Conservation (phyloP, 2,888 invertebrate genomes). For the Agelastica alni region DNA sequence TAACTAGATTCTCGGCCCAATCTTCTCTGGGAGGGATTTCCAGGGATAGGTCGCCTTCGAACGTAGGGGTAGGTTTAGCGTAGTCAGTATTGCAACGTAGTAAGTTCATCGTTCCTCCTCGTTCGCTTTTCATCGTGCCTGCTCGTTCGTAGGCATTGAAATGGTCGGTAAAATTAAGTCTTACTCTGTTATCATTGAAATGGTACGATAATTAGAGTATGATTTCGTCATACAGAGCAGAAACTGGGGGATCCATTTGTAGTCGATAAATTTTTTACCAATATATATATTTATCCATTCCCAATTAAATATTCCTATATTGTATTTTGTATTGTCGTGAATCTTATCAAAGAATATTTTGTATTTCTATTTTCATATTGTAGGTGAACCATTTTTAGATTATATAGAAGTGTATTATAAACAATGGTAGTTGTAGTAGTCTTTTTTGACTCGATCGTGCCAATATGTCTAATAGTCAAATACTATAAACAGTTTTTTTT, state of each 20-base stretch:
- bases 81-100: too few species aligned
- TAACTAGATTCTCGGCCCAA: too few species aligned
- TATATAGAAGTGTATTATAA: conserved; percentile 15
- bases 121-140: too few species aligned
- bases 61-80: too few species aligned
- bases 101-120: too few species aligned
- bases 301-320: conserved; percentile 28
- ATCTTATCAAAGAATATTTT: conserved; percentile 28
- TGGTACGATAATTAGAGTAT: too few species aligned
- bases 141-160: too few species aligned
- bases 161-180: too few species aligned
- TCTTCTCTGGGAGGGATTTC: too few species aligned
- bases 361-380: conserved; percentile 35
- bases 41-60: too few species aligned
- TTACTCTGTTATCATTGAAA: too few species aligned
- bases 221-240: conserved; percentile 1
- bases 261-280: conserved; percentile 22
- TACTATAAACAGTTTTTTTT: background rate
- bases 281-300: conserved; percentile 37
- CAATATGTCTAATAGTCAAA: conserved; percentile 21
- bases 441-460: conserved; percentile 29
- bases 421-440: conserved; percentile 17
- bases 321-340: conserved; percentile 22
- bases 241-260: conserved; percentile 1
- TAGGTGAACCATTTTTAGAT: conserved; percentile 28